A percentile compares a stretch with the other conserved stretches of the same genome.
Conservation (phyloP, 1,140 invertebrate genomes). For the Cydia splendana region DNA sequence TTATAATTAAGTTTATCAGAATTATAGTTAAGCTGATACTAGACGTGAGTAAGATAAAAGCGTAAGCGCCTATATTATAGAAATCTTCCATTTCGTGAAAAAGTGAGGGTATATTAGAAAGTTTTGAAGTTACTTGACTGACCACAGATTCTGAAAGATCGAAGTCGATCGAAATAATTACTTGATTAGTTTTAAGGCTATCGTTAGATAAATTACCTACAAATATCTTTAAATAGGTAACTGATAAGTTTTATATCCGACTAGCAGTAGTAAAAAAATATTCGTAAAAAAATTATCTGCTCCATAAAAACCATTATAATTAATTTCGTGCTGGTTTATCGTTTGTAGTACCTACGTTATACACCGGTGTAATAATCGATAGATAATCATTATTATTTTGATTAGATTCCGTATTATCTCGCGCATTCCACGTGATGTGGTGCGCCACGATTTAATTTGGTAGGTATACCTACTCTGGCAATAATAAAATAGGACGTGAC, state of each 20-base stretch:
- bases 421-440: not conserved
- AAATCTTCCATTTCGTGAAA: not conserved
- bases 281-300: too few relatives aligned
- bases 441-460: not conserved
- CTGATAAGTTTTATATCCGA: too few relatives aligned
- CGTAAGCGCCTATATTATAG: not conserved
- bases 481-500: not conserved
- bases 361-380: constrained; percentile 21
- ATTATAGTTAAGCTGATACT: not conserved
- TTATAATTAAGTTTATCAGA: not conserved
- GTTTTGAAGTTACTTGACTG: not conserved
- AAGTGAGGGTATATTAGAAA: not conserved
- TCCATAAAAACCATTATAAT: not conserved
- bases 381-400: constrained; percentile 33
- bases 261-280: too few relatives aligned
- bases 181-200: too few relatives aligned
- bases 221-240: too few relatives aligned
- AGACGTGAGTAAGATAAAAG: not conserved
- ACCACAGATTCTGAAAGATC: too few relatives aligned
- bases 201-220: too few relatives aligned
- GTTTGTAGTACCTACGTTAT: not conserved
- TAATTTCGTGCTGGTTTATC: constrained; percentile 2
- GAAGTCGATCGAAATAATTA: too few relatives aligned
- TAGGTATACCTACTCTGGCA: not conserved
- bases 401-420: constrained; percentile 20